Percentiles rank a stretch among this genome's conserved stretches.
Conservation (phyloP, 92 coral and sea anemone species). For the Metridium senile region DNA sequence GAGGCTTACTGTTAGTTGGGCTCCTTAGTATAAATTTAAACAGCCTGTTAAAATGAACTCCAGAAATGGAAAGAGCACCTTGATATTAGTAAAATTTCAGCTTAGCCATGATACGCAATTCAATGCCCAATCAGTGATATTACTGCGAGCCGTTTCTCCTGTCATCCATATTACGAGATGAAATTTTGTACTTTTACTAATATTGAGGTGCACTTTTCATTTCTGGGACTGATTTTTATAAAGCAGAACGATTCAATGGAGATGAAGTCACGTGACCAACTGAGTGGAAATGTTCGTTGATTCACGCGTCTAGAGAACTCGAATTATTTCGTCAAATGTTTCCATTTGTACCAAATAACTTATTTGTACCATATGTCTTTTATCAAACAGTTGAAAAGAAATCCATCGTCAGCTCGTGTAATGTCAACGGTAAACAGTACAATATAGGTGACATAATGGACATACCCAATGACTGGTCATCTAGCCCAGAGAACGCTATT, state of each 20-base stretch:
- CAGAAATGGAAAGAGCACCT: too few relatives aligned
- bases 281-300: too few relatives aligned
- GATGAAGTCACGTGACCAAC: background rate
- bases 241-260: background rate
- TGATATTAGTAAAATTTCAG: too few relatives aligned
- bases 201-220: background rate
- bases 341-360: background rate
- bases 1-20: too few relatives aligned
- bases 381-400: background rate
- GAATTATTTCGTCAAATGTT: background rate
- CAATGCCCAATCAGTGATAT: too few relatives aligned
- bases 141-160: too few relatives aligned
- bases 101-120: too few relatives aligned
- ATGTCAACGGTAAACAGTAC: constrained; percentile 26
- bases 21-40: too few relatives aligned
- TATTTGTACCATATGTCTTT: background rate
- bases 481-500: background rate
- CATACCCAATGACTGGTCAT: constrained; percentile 27
- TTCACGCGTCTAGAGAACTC: too few relatives aligned
- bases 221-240: background rate
- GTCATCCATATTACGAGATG: background rate
- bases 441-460: background rate
- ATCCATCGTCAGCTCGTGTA: background rate
- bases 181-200: background rate
- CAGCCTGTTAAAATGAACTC: too few relatives aligned